phyloP scores from a whole-genome alignment of 2,888 invertebrate species.

The Oscheius myriophilus region DNA sequence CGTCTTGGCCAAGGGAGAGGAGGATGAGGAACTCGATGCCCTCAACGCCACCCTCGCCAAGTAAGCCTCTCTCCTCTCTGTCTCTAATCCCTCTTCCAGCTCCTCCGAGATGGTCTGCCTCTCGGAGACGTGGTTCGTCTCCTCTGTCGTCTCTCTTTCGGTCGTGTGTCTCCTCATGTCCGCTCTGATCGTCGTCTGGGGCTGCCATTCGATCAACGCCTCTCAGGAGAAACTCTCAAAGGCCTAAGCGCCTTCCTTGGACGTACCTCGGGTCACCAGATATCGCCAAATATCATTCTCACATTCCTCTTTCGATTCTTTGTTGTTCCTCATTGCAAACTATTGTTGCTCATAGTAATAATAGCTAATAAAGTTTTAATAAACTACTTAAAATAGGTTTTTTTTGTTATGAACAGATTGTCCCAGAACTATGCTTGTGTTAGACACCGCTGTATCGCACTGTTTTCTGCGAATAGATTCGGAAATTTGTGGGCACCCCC shows the following conservation, averaged over 20 bases:
- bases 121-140: conserved; percentile 68
- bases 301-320: too few relatives aligned
- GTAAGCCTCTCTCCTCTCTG: conserved; percentile 20
- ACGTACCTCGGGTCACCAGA: too few relatives aligned
- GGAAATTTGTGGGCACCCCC: too few relatives aligned
- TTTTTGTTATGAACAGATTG: too few relatives aligned
- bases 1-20: conserved; percentile 70
- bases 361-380: too few relatives aligned
- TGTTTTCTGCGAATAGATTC: too few relatives aligned
- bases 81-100: conserved; percentile 7
- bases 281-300: too few relatives aligned
- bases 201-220: conserved; percentile 50
- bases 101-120: conserved; percentile 62
- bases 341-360: too few relatives aligned
- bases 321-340: too few relatives aligned
- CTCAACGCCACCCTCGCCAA: conserved; percentile 36
- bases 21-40: conserved; percentile 53
- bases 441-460: too few relatives aligned
- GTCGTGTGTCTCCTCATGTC: conserved; percentile 69
- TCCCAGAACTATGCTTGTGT: too few relatives aligned
- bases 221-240: conserved; percentile 20
- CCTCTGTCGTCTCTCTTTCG: conserved; percentile 67
- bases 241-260: conserved; percentile 2
- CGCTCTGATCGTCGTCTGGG: conserved; percentile 70
- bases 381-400: too few relatives aligned